Evolutionary conservation across 2,113 vertebrate species (phyloP), one percentile per base, ranked within the genome.

Genomic region (Sapayoa aenigma): DNA sequence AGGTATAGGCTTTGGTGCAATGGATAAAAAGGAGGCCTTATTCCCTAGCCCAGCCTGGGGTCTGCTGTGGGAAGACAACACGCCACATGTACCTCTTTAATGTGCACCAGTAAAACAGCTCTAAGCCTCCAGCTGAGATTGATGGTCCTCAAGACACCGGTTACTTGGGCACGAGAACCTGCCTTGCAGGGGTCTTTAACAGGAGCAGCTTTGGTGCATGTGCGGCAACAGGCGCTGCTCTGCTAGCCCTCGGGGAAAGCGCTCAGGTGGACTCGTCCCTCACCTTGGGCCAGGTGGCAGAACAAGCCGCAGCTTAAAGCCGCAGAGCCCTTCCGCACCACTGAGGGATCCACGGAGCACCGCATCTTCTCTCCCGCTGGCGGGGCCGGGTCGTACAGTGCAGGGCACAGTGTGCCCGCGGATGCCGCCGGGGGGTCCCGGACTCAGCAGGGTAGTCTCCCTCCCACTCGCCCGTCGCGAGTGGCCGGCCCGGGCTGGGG

Each of bases 141-240:
- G 30, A 20, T 25, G 56, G 17, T 50, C 20, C 50, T n/a, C 4
- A 30, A 14, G 79, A 35, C 73, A 72, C 14, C 42, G 16, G 47
- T 5, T 8, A 20, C 50, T 6, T 0, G 41, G 44, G 50, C 14
- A 31, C 0, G 37, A 35, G 59, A 19, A 3, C 10, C 21, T 8
- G 55, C 58, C 23, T 4, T 0, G 49, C 7, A 0, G 1, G 6
- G 21, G 15, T 7, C 41, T 25, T 6, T 1, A 0, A 1, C 21
- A 81, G 79, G 12, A 17, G 59, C 58, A 12, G 50, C 52, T 15
- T 1, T 2, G 68, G 8, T 4, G 72, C 60, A 12, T 9, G 84
- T 5, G 31, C 4, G 8, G 59, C 53, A 41, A 24, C 35, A 7
- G 5, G 27, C 18, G 30, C 74, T 2, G 60, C 52, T 33, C 42